Evolutionary conservation across 2,113 vertebrate genomes (phyloP).

Genomic region (Columba janthina): DNA sequence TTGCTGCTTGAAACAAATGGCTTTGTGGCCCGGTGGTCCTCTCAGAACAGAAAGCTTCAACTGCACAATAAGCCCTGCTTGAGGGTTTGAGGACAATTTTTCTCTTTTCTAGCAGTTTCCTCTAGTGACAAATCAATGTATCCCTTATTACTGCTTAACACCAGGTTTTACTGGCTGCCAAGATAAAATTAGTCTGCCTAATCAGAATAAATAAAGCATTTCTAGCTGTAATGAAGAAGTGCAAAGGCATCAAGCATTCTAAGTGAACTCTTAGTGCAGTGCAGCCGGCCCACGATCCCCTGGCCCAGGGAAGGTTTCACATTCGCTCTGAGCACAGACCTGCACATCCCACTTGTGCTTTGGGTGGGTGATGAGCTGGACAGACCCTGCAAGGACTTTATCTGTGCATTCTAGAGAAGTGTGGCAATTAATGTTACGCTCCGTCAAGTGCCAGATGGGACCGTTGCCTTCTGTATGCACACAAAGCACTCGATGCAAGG

Average conservation of each 20-base stretch:
- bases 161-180: neutral
- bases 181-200: neutral
- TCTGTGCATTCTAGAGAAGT: neutral
- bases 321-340: neutral
- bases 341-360: neutral
- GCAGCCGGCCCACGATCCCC: accelerated
- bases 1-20: neutral
- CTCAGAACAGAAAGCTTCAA: neutral
- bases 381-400: neutral
- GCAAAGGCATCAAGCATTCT: neutral
- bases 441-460: neutral
- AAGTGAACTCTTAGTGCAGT: no score
- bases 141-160: neutral
- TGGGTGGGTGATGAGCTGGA: neutral
- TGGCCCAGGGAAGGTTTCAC: no score
- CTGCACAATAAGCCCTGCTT: neutral
- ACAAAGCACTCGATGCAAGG: neutral
- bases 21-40: neutral
- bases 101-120: neutral
- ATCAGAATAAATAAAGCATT: neutral
- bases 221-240: neutral
- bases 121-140: neutral
- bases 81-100: neutral
- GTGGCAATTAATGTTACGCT: neutral
- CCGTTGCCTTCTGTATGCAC: no score